Conservation (phyloP, 2,797 vertebrate genomes). For the Melanotaenia trifasciata region DNA sequence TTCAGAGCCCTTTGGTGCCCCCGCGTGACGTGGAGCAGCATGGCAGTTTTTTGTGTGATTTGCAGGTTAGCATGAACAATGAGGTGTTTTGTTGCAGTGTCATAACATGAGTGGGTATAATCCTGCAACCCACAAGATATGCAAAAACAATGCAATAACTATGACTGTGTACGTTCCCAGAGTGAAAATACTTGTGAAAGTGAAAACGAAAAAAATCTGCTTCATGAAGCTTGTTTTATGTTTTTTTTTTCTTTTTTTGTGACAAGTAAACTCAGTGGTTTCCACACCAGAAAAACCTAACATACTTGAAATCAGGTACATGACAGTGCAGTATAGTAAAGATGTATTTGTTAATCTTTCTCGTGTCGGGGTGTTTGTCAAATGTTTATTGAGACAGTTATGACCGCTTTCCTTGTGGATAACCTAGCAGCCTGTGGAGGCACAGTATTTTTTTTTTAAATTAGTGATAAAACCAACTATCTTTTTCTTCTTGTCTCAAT, state of each 20-base stretch:
- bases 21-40: conserved; percentile 56
- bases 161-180: conserved; percentile 88
- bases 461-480: conserved; percentile 8
- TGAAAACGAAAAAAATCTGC: conserved; percentile 27
- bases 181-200: conserved; percentile 72
- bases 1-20: conserved; percentile 46
- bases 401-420: conserved; percentile 11
- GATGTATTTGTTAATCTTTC: conserved; percentile 76
- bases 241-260: conserved; percentile 86
- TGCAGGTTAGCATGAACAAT: conserved; percentile 41
- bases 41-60: conserved; percentile 31
- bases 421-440: conserved; percentile 16
- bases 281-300: conserved; percentile 89
- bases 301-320: conserved; percentile 98
- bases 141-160: conserved; percentile 99
- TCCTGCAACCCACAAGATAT: conserved; percentile 95
- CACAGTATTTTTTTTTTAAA: not conserved
- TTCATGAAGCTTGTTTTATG: conserved; percentile 71
- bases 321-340: conserved; percentile 85
- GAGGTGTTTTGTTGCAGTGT: conserved; percentile 64
- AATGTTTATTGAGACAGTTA: conserved; percentile 25
- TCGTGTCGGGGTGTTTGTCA: conserved; percentile 37
- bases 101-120: conserved; percentile 68
- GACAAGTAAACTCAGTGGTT: conserved; percentile 76
- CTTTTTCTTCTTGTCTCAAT: conserved; percentile 28